Percentiles rank a stretch among this genome's conserved stretches.
These are phyloP conservation scores for Lates calcarifer DNA, from an alignment of 2,113 vertebrate species.

Conservation along the genomic window DNA sequence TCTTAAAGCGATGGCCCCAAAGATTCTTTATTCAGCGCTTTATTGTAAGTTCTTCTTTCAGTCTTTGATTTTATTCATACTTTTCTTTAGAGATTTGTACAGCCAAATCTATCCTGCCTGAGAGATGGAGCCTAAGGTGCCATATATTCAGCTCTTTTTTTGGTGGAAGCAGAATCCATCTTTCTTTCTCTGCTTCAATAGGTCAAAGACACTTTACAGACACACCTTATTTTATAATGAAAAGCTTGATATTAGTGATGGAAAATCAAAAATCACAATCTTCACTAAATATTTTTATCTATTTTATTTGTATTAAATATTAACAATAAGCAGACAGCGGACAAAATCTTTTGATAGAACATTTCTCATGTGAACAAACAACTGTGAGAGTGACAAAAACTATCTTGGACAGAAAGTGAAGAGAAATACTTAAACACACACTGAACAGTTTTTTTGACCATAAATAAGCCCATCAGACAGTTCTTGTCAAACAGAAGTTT, in stretches of 20 bases:
- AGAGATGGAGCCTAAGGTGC: slow-evolving; percentile 29
- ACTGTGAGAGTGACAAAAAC: slow-evolving; percentile 41
- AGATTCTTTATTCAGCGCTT: slow-evolving; percentile 51
- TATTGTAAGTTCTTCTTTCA: slow-evolving; percentile 59
- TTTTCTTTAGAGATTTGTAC: slow-evolving; percentile 62
- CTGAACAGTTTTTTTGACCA: slow-evolving; percentile 15
- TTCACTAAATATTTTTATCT: slow-evolving; percentile 11
- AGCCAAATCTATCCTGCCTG: slow-evolving; percentile 39
- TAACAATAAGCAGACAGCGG: slow-evolving; percentile 60
- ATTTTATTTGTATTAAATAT: slow-evolving; percentile 76
- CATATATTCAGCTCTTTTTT: slow-evolving; percentile 27
- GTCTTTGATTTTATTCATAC: slow-evolving; percentile 62
- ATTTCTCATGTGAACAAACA: slow-evolving; percentile 60
- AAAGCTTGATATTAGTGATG: not conserved
- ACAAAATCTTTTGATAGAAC: slow-evolving; percentile 63
- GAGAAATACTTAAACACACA: slow-evolving; percentile 59
- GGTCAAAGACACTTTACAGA: slow-evolving; percentile 7
- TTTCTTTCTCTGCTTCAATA: slow-evolving; percentile 33
- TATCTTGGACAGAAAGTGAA: slow-evolving; percentile 29
- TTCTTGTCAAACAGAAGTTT: slow-evolving; percentile 27
- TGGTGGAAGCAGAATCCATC: slow-evolving; percentile 9
- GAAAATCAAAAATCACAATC: slow-evolving; percentile 10
- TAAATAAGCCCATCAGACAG: slow-evolving; percentile 27
- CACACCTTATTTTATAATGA: slow-evolving; percentile 22
- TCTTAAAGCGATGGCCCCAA: slow-evolving; percentile 31